Base-by-base conservation (phyloP, 2,113 vertebrate species). In the Limnothrissa miodon region DNA sequence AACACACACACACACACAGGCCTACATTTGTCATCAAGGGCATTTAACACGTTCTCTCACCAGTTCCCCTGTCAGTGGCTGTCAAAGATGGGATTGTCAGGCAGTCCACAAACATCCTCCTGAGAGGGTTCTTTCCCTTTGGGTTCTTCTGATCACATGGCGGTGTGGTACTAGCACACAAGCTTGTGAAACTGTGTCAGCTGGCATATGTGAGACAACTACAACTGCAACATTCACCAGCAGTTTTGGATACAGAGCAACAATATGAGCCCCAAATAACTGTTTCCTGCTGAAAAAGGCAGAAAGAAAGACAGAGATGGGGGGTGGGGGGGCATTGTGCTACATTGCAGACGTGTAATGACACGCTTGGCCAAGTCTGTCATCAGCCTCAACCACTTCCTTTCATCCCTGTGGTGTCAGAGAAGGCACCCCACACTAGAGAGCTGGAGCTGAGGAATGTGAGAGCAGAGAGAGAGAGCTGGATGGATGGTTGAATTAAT, bases 301-400 rank as follows among this genome's bases (percentile, higher is more conserved):
- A 74, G 33, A 74, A 36, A 74, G n/a, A 33, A 25, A 66, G 25
- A 36, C 53, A 83, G 86, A 66, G 10, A 66, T 29, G 36, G 4
- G 56, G 2, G 23, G n/a, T 11, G 59, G 53, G 84, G 80, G 53
- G 45, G 78, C 84, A 86, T 51, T 83, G 82, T 79, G 78, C 48
- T 13, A 36, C 66, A 74, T 36, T 74, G 66, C 82, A 51, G 83
- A 87, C 93, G 0, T 92, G 92, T 92, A 89, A 91, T 88, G 88
- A 92, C 93, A 92, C 2, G 93, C 89, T 89, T 56, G 70, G 81
- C 87, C 83, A 78, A 87, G 83, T 84, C 90, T 88, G 86, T 92
- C 92, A 92, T 92, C 87, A 87, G 53, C 81, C 53, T 70, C n/a
- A 36, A 33, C 78, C 66, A 45, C 79, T 88, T 80, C 66, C 79